These are phyloP conservation scores for Danionella dracula DNA, from an alignment of 2,797 vertebrate species.

Conservation along the genomic window DNA sequence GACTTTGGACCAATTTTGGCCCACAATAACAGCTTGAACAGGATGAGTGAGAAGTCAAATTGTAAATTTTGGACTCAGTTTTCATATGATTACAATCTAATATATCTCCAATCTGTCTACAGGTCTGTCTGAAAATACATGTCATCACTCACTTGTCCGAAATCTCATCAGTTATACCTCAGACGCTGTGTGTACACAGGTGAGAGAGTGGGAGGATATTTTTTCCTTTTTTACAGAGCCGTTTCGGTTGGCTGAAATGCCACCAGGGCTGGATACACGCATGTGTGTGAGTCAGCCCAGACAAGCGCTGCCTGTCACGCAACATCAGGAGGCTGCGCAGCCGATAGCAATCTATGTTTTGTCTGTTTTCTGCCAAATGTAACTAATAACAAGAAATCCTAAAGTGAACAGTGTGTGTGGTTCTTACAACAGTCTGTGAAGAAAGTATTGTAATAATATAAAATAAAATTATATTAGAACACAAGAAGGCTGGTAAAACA, in stretches of 20 bases:
- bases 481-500: too few species aligned
- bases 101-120: background rate
- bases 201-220: conserved; percentile 53
- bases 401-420: background rate
- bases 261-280: conserved; percentile 49
- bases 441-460: too few species aligned
- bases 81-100: background rate
- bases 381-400: background rate
- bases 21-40: background rate
- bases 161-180: conserved; percentile 38
- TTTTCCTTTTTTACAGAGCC: conserved; percentile 36
- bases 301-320: conserved; percentile 49
- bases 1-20: too few species aligned
- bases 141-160: conserved; percentile 36
- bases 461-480: too few species aligned
- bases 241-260: conserved; percentile 51
- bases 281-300: conserved; percentile 49
- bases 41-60: background rate
- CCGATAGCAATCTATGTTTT: conserved; percentile 48
- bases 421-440: background rate
- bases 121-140: background rate
- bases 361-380: conserved; percentile 18
- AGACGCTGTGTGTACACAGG: conserved; percentile 51
- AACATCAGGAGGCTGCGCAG: conserved; percentile 35
- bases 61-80: background rate